Percentiles rank a stretch among this genome's conserved stretches.
Evolutionary conservation across 2,888 invertebrate species (phyloP).

Genomic region (Rhorus exstirpatorius): DNA sequence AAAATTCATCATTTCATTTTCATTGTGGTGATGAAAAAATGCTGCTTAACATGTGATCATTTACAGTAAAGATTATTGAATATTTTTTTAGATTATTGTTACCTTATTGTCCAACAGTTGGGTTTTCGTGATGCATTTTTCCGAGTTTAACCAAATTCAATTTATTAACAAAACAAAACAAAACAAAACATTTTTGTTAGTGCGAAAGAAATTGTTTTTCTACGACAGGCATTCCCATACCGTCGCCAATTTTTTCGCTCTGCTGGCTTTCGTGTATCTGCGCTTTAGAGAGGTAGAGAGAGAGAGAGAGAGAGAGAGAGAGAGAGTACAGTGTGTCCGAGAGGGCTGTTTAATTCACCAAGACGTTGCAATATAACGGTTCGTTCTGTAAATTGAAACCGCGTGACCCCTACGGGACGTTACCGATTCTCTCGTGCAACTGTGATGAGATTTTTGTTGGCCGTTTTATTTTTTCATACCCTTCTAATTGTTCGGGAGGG

Average conservation of each 20-base stretch:
- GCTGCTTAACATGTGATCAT: no score
- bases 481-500: constrained; percentile 84
- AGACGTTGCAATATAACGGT: constrained; percentile 83
- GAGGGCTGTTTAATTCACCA: constrained; percentile 77
- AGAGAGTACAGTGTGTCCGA: constrained; percentile 72
- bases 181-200: neutral
- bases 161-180: neutral
- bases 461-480: constrained; percentile 67
- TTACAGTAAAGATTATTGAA: no score
- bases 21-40: no score
- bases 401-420: constrained; percentile 73
- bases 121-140: no score
- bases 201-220: neutral
- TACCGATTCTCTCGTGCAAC: constrained; percentile 48
- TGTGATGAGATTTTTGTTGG: constrained; percentile 41
- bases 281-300: neutral
- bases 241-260: constrained; percentile 4
- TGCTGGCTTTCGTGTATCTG: constrained; percentile 22
- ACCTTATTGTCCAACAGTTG: no score
- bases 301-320: no score
- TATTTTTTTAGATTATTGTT: no score
- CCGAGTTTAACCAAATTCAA: neutral
- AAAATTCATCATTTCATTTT: no score
- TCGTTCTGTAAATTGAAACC: constrained; percentile 80
- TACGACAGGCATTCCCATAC: neutral